phyloP scores from a whole-genome alignment of 2,888 invertebrate genomes.

The Nowickia ferox region DNA sequence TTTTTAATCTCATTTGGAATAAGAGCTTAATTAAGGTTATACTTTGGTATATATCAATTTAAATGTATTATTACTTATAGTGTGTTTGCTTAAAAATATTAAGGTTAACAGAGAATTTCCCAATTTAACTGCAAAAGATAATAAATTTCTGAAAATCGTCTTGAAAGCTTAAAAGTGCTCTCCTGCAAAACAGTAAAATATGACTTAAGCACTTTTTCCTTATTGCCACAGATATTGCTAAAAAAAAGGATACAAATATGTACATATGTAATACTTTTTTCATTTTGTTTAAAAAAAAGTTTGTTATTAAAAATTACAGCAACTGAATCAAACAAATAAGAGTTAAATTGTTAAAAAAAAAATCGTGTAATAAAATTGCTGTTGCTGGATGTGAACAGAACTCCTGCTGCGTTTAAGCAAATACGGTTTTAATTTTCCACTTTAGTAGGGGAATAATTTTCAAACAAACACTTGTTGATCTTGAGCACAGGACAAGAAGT shows the following conservation, averaged over 20 bases:
- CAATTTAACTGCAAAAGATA: no score
- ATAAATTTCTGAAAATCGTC: no score
- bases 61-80: no score
- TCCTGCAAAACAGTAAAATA: no score
- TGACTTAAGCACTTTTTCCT: no score
- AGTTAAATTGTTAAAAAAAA: conserved; percentile 25
- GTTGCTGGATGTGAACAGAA: conserved; percentile 23
- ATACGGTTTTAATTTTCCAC: conserved; percentile 59
- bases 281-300: conserved; percentile 14
- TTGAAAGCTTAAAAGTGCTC: no score
- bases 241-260: not conserved
- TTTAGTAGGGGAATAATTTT: conserved; percentile 18
- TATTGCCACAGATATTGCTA: no score
- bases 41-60: no score
- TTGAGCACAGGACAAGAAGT: conserved; percentile 7
- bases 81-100: no score
- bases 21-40: no score
- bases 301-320: conserved; percentile 31
- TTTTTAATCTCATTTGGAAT: no score
- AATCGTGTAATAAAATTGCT: conserved; percentile 35
- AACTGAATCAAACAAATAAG: conserved; percentile 40
- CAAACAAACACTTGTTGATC: conserved; percentile 54
- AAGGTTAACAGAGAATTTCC: no score
- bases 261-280: conserved; percentile 3
- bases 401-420: conserved; percentile 63